Conservation (phyloP, 2,888 invertebrate genomes). For the Matsumyia berberina region DNA sequence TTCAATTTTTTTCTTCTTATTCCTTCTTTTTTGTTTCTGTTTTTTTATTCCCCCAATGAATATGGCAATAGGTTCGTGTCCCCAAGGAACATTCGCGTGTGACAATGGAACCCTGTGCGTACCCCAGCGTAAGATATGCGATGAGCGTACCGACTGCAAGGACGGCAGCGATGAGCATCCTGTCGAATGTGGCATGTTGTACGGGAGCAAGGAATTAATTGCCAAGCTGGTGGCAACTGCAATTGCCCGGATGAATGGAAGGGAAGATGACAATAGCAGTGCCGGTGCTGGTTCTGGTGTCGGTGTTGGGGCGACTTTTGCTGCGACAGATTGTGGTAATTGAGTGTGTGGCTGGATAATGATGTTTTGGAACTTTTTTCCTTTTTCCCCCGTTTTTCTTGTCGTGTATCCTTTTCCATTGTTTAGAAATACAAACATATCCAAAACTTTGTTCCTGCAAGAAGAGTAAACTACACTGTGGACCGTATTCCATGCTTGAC, state of each 20-base stretch:
- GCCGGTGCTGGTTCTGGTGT: neutral
- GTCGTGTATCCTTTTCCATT: constrained; percentile 10
- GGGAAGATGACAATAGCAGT: constrained; percentile 40
- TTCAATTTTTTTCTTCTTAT: constrained; percentile 61
- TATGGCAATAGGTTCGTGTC: constrained; percentile 84
- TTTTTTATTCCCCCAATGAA: constrained; percentile 61
- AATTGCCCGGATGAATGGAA: constrained; percentile 77
- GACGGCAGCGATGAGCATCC: constrained; percentile 85
- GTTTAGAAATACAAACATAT: constrained; percentile 82
- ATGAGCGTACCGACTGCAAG: constrained; percentile 84
- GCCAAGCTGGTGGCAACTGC: constrained; percentile 82
- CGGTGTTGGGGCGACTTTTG: constrained; percentile 36
- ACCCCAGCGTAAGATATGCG: constrained; percentile 86
- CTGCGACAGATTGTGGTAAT: constrained; percentile 78
- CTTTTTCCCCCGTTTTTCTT: constrained; percentile 12
- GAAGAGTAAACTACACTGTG: constrained; percentile 80
- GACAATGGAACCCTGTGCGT: constrained; percentile 85
- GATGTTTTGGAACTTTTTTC: constrained; percentile 32
- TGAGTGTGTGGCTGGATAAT: constrained; percentile 53
- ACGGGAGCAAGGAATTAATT: constrained; percentile 82
- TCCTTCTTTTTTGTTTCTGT: constrained; percentile 30
- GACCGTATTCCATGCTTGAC: constrained; percentile 78
- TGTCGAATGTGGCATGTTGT: constrained; percentile 83
- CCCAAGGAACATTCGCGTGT: constrained; percentile 86
- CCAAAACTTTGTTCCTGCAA: constrained; percentile 81